Conservation (phyloP, 2,797 vertebrate genomes). For the Acanthis flammea region DNA sequence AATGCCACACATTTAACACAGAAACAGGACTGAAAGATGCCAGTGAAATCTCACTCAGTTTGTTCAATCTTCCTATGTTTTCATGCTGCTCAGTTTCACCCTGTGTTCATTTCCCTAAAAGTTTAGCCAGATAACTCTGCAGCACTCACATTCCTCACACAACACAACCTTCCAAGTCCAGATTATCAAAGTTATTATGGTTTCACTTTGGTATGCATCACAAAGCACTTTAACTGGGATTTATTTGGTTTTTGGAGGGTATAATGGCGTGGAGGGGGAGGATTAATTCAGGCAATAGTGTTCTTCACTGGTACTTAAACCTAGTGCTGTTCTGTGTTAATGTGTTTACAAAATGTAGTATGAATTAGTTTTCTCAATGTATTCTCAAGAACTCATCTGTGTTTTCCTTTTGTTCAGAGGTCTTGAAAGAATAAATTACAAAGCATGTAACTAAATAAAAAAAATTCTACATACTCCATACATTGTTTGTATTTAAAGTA, state of each 20-base stretch:
- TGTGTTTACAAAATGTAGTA: background rate
- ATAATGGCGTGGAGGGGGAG: background rate
- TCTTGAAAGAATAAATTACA: conserved; percentile 6
- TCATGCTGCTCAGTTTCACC: background rate
- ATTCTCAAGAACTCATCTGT: background rate
- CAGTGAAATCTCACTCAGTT: background rate
- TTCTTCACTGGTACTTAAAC: background rate
- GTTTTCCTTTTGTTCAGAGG: background rate
- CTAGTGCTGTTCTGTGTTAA: background rate
- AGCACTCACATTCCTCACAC: background rate
- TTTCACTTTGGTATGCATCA: background rate
- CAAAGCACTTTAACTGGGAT: conserved; percentile 26
- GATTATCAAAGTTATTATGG: background rate
- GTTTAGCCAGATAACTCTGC: background rate
- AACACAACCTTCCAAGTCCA: background rate
- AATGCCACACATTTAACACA: background rate
- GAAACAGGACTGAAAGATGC: background rate
- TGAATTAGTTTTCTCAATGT: conserved; percentile 26
- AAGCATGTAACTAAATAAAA: background rate
- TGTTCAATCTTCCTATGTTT: background rate
- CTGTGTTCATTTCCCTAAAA: background rate
- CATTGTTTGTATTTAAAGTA: background rate
- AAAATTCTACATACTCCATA: background rate
- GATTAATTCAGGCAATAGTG: background rate
- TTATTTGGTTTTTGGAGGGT: background rate